Conservation (phyloP, 2,888 invertebrate species). For the Tachina lurida region DNA sequence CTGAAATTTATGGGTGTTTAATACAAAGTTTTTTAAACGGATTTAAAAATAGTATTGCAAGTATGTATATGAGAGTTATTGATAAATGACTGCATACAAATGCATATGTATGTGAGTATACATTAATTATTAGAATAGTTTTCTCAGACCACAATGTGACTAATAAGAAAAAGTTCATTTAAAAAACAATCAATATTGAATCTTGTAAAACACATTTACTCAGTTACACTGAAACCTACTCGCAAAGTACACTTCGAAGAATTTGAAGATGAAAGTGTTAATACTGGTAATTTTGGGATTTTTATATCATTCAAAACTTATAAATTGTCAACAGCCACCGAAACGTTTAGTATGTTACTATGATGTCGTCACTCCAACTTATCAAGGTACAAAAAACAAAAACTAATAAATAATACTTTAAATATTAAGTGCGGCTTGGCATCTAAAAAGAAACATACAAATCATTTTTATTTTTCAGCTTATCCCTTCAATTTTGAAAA, state of each 20-base stretch:
- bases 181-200: background rate
- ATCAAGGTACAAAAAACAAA: slow-evolving; percentile 35
- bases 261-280: background rate
- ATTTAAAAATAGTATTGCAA: no score
- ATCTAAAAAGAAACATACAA: no score
- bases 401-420: background rate
- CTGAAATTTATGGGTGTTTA: no score
- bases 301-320: background rate
- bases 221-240: background rate
- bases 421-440: background rate
- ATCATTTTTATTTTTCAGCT: background rate
- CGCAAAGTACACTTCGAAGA: background rate
- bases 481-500: slow-evolving; percentile 5
- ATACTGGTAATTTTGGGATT: background rate
- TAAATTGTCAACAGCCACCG: background rate
- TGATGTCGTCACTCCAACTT: slow-evolving; percentile 2
- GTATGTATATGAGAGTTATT: no score
- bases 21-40: no score
- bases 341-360: slow-evolving; percentile 47
- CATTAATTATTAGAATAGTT: no score
- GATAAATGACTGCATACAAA: no score
- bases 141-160: background rate
- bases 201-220: background rate
- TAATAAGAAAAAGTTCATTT: background rate
- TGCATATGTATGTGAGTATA: no score